Evolutionary conservation across 2,113 vertebrate genomes (phyloP).

Genomic region (Coryphaenoides rupestris): DNA sequence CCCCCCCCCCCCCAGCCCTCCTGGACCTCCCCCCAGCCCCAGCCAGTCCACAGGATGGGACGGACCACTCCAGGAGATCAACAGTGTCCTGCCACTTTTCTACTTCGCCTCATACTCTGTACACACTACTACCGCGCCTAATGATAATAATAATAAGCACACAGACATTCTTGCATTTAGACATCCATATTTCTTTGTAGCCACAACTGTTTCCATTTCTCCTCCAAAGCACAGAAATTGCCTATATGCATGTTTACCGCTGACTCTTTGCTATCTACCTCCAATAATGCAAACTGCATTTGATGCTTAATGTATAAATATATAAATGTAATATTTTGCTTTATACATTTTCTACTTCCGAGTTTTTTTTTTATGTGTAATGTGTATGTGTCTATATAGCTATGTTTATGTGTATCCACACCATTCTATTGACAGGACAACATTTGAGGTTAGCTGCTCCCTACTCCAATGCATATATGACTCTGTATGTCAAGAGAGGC

Average conservation of each 20-base stretch:
- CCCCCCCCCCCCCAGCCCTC: conserved; percentile 10
- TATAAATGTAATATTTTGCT: conserved; percentile 62
- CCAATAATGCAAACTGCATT: conserved; percentile 63
- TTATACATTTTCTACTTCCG: conserved; percentile 65
- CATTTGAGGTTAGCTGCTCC: conserved; percentile 16
- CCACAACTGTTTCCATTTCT: conserved; percentile 39
- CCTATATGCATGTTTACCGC: conserved; percentile 60
- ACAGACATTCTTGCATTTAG: conserved; percentile 40
- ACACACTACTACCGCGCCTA: conserved; percentile 13
- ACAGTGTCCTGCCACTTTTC: conserved; percentile 60
- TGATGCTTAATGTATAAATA: conserved; percentile 65
- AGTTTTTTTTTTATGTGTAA: conserved; percentile 47
- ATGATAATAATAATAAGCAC: conserved; percentile 40
- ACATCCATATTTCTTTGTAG: conserved; percentile 27
- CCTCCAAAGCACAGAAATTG: conserved; percentile 58
- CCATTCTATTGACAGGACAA: conserved; percentile 26
- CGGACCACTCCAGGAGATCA: conserved; percentile 54
- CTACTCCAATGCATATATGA: conserved; percentile 8
- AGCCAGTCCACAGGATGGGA: conserved; percentile 35
- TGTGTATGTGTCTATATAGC: conserved; percentile 37
- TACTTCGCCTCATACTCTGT: conserved; percentile 49
- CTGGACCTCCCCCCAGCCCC: conserved; percentile 26
- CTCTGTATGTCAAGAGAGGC: too few relatives aligned
- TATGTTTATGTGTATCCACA: conserved; percentile 34
- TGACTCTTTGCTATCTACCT: conserved; percentile 73